Evolutionary conservation across 2,113 vertebrate genomes (phyloP).

Genomic region (Mirounga angustirostris): DNA sequence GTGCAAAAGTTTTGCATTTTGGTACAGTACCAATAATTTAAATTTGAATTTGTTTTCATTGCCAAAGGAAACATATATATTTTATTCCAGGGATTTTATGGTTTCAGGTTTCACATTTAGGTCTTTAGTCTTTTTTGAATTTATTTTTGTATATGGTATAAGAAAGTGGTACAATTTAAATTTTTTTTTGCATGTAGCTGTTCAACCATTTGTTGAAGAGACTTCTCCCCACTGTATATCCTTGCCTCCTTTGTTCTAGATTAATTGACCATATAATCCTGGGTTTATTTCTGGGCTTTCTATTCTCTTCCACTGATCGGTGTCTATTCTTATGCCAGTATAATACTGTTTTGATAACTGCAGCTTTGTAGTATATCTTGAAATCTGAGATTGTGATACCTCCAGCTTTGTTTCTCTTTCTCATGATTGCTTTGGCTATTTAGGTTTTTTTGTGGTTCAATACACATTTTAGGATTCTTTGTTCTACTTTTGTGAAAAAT

Average conservation of each 20-base stretch:
- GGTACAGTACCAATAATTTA: background rate
- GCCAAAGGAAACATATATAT: background rate
- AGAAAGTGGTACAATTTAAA: background rate
- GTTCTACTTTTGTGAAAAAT: no score
- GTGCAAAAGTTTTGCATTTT: background rate
- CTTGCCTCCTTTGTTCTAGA: background rate
- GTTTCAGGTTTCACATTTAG: background rate
- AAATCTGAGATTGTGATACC: no score
- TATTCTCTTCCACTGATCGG: background rate
- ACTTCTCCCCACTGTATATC: background rate
- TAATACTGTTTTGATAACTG: background rate
- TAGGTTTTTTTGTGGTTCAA: no score
- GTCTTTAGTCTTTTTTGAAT: no score
- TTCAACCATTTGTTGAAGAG: background rate
- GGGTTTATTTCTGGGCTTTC: background rate
- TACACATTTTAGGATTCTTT: no score
- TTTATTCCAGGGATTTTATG: background rate
- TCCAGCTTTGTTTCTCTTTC: no score
- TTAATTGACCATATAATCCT: background rate
- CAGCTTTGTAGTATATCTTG: background rate
- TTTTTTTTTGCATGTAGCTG: background rate
- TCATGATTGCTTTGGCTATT: no score
- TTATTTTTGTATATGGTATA: no score
- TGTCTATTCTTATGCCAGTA: background rate
- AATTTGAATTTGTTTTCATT: background rate